Conservation (phyloP, 2,888 invertebrate genomes). For the Agrotis exclamationis region DNA sequence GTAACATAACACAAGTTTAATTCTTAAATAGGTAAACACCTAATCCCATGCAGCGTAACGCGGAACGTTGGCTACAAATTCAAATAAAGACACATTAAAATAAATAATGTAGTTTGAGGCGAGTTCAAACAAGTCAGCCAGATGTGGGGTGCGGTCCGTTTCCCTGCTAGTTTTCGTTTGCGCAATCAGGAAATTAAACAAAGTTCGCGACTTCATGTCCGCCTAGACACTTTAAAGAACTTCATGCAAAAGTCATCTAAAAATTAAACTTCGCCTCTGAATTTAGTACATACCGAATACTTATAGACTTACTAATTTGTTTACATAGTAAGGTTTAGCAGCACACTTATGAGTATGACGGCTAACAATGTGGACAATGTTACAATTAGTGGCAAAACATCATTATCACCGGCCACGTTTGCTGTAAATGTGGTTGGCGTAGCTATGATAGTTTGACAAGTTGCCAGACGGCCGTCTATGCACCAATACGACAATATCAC, state of each 20-base stretch:
- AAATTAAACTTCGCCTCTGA: conserved; percentile 32
- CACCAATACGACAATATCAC: conserved; percentile 8
- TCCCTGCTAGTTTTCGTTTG: conserved; percentile 76
- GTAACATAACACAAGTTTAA: conserved; percentile 64
- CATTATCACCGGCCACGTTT: conserved; percentile 8
- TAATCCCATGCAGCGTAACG: conserved; percentile 63
- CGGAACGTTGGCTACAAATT: conserved; percentile 63
- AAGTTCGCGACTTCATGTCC: conserved; percentile 74
- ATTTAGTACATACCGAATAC: conserved; percentile 13
- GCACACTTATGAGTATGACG: conserved; percentile 2
- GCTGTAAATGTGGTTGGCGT: conserved; percentile 30
- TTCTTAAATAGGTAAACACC: conserved; percentile 63
- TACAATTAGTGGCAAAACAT: conserved; percentile 30
- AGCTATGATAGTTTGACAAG: conserved; percentile 41
- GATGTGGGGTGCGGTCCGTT: conserved; percentile 70
- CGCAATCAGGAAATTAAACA: conserved; percentile 84
- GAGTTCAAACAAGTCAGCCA: conserved; percentile 71
- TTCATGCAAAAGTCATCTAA: conserved; percentile 47
- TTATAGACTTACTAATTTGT: background rate
- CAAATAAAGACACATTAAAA: conserved; percentile 73
- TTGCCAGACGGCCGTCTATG: conserved; percentile 29
- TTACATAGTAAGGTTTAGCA: background rate
- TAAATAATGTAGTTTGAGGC: conserved; percentile 72
- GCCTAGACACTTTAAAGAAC: conserved; percentile 54
- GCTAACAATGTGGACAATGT: conserved; percentile 8